Conservation (phyloP, 2,888 invertebrate genomes). For the Schizotus pectinicornis region DNA sequence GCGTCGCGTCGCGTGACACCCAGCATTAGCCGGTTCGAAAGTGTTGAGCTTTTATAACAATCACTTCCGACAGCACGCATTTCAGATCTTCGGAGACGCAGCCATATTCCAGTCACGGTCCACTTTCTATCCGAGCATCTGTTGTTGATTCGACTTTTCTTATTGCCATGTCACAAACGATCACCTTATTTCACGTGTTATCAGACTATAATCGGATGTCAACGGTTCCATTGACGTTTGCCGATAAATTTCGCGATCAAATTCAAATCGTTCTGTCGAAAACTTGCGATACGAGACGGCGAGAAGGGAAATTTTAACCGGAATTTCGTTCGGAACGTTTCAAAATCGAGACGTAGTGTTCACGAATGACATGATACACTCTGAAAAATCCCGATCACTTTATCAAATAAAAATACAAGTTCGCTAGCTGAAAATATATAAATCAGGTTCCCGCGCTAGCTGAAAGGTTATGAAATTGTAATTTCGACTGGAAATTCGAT, state of each 20-base stretch:
- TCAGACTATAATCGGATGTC: conserved; percentile 42
- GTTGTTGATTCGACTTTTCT: conserved; percentile 37
- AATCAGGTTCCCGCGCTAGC: conserved; percentile 23
- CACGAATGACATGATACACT: conserved; percentile 17
- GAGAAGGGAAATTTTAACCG: conserved; percentile 5
- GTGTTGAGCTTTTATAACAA: conserved; percentile 26
- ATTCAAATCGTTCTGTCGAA: conserved; percentile 7
- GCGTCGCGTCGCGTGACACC: conserved; percentile 13
- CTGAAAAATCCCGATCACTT: conserved; percentile 24
- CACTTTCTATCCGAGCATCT: conserved; percentile 42
- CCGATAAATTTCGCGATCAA: conserved; percentile 25
- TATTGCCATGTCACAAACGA: conserved; percentile 40
- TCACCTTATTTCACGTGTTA: conserved; percentile 43
- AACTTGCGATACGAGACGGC: not conserved
- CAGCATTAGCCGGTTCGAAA: conserved; percentile 15
- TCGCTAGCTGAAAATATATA: conserved; percentile 24
- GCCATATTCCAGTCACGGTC: conserved; percentile 41
- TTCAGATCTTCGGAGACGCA: conserved; percentile 14
- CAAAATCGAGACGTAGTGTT: conserved; percentile 6
- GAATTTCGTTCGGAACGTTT: too few species aligned
- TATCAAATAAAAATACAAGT: conserved; percentile 29
- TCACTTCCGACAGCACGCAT: conserved; percentile 33
- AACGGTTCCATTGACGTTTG: conserved; percentile 30
- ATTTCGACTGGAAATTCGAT: conserved; percentile 17
- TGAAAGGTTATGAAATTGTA: conserved; percentile 28